These are phyloP conservation scores for Amiota communis DNA, from an alignment of 2,888 invertebrate species.

Conservation along the genomic window DNA sequence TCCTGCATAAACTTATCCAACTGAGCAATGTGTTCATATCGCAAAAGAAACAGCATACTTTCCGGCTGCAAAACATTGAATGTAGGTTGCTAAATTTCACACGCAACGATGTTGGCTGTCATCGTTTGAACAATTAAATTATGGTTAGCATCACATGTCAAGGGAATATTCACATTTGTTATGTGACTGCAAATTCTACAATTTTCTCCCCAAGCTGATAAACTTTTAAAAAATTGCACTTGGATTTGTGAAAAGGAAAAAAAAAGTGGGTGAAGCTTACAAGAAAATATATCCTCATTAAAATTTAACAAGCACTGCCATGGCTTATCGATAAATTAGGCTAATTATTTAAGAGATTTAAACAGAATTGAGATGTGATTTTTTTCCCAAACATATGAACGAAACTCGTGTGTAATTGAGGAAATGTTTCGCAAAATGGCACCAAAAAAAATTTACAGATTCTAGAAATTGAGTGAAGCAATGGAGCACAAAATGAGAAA, in stretches of 20 bases:
- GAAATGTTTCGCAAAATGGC: constrained; percentile 22
- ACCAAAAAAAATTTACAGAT: background rate
- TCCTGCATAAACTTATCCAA: background rate
- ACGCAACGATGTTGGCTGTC: background rate
- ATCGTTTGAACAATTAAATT: constrained; percentile 52
- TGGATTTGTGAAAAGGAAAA: no score
- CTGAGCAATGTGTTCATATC: background rate
- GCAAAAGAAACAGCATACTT: background rate
- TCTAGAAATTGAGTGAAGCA: background rate
- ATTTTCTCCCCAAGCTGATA: background rate
- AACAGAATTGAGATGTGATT: background rate
- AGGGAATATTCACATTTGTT: background rate
- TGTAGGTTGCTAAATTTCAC: no score
- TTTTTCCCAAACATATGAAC: constrained; percentile 40
- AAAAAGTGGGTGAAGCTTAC: no score
- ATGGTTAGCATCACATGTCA: constrained; percentile 43
- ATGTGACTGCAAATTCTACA: background rate
- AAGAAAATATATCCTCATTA: constrained; percentile 18
- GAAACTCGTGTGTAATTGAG: constrained; percentile 38
- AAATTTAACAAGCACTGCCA: constrained; percentile 38
- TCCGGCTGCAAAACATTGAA: no score
- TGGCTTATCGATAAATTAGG: constrained; percentile 52
- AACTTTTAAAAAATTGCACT: no score
- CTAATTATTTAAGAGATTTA: constrained; percentile 47
- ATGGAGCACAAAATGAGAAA: constrained; percentile 15